Percentiles rank a stretch among this genome's conserved stretches.
These are phyloP conservation scores for Ditula angustiorana DNA, from an alignment of 2,888 invertebrate genomes.

Conservation along the genomic window DNA sequence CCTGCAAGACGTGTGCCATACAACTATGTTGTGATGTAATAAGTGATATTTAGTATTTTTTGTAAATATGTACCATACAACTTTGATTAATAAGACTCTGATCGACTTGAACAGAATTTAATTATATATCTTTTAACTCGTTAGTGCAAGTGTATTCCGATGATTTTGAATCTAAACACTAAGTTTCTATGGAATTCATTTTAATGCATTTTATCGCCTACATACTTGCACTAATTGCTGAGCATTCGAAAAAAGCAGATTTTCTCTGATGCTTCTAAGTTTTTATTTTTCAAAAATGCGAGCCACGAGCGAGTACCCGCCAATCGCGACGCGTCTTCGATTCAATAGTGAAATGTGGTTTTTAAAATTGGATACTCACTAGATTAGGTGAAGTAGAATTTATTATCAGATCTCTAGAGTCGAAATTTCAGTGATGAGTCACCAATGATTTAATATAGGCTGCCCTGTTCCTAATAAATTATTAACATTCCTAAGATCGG, in stretches of 20 bases:
- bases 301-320: constrained; percentile 33
- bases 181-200: constrained; percentile 44
- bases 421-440: constrained; percentile 82
- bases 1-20: constrained; percentile 83
- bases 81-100: constrained; percentile 71
- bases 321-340: constrained; percentile 78
- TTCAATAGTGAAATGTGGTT: constrained; percentile 59
- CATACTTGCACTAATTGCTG: constrained; percentile 53
- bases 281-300: constrained; percentile 51
- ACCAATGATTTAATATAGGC: constrained; percentile 82
- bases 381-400: constrained; percentile 75
- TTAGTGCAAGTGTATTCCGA: constrained; percentile 53
- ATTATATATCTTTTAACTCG: constrained; percentile 56
- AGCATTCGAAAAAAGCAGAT: constrained; percentile 47
- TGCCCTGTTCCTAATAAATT: constrained; percentile 79
- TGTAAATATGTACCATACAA: constrained; percentile 85
- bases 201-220: constrained; percentile 43
- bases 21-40: constrained; percentile 84
- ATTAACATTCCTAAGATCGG: constrained; percentile 61
- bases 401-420: constrained; percentile 57
- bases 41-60: constrained; percentile 84
- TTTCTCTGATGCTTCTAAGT: constrained; percentile 51
- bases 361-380: constrained; percentile 56
- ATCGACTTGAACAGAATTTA: constrained; percentile 62
- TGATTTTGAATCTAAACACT: constrained; percentile 42